phyloP scores from a whole-genome alignment of 2,797 vertebrate genomes.

The Petrocephalus schoutedeni region DNA sequence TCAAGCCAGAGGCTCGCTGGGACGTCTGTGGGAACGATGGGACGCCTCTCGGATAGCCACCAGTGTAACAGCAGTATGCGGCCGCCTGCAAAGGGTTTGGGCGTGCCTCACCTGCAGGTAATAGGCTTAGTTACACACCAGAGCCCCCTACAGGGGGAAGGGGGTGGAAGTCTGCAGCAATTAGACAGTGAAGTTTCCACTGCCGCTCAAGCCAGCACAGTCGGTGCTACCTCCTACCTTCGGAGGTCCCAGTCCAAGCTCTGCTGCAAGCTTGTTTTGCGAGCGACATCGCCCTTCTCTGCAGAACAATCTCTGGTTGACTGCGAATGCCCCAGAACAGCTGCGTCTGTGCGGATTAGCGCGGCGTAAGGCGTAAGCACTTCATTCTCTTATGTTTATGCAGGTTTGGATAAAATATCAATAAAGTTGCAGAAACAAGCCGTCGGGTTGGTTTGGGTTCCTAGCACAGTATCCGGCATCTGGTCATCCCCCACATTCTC shows the following conservation, averaged over 20 bases:
- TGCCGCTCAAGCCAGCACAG: background rate
- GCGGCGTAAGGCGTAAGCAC: conserved; percentile 7
- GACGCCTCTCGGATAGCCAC: background rate
- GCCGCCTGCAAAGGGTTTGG: background rate
- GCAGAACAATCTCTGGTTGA: background rate
- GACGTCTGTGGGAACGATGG: background rate
- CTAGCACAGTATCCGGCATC: too few relatives aligned
- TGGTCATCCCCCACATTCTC: background rate
- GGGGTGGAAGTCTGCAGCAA: background rate
- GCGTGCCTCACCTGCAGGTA: background rate
- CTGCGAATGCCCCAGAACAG: conserved; percentile 7
- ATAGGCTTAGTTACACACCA: background rate
- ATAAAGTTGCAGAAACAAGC: too few relatives aligned
- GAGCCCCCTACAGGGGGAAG: background rate
- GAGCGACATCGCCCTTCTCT: background rate
- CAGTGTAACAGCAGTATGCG: background rate
- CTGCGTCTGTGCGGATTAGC: conserved; percentile 29
- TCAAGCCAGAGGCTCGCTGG: background rate
- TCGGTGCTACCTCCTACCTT: too few relatives aligned
- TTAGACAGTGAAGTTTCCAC: background rate
- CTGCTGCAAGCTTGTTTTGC: background rate
- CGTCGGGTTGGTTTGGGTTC: too few relatives aligned
- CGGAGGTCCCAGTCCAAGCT: background rate
- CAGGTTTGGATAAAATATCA: background rate
- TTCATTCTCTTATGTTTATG: conserved; percentile 31